phyloP scores from a whole-genome alignment of 2,797 vertebrate species.

The Peromyscus nudipes region DNA sequence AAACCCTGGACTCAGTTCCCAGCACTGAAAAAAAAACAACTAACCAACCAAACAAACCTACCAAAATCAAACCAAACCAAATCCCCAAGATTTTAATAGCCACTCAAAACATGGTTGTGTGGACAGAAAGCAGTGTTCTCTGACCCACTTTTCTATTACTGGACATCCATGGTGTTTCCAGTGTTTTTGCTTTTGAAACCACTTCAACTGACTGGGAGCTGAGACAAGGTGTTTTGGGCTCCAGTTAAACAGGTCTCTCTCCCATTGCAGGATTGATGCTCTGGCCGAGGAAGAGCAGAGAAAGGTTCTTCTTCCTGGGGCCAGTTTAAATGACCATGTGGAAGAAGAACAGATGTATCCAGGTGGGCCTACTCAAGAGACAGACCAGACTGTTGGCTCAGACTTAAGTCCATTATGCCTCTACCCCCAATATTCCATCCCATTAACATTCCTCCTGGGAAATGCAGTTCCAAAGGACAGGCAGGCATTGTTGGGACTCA shows the following conservation, averaged over 20 bases:
- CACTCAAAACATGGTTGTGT: not conserved
- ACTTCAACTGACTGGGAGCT: not conserved
- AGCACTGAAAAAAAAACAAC: not conserved
- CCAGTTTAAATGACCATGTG: slow-evolving; percentile 3
- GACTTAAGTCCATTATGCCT: not conserved
- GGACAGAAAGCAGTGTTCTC: not conserved
- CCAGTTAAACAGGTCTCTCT: not conserved
- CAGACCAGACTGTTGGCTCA: not conserved
- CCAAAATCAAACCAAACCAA: not conserved
- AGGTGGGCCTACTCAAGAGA: slow-evolving; percentile 57
- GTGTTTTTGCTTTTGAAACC: slow-evolving; percentile 25
- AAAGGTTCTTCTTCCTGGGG: slow-evolving; percentile 39
- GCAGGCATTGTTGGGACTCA: slow-evolving; percentile 79
- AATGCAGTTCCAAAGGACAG: slow-evolving; percentile 84
- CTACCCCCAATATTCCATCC: slow-evolving; percentile 67
- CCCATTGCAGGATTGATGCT: fast-evolving
- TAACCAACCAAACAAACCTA: not conserved
- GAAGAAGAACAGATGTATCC: slow-evolving; percentile 54
- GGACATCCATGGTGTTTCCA: not conserved
- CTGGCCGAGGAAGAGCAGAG: slow-evolving; percentile 27
- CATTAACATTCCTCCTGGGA: slow-evolving; percentile 86
- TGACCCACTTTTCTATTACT: not conserved
- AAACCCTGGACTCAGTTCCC: not conserved
- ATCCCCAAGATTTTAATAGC: not conserved
- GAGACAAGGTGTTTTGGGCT: not conserved